Conservation (phyloP, 2,113 vertebrate genomes). For the Picathartes gymnocephalus region DNA sequence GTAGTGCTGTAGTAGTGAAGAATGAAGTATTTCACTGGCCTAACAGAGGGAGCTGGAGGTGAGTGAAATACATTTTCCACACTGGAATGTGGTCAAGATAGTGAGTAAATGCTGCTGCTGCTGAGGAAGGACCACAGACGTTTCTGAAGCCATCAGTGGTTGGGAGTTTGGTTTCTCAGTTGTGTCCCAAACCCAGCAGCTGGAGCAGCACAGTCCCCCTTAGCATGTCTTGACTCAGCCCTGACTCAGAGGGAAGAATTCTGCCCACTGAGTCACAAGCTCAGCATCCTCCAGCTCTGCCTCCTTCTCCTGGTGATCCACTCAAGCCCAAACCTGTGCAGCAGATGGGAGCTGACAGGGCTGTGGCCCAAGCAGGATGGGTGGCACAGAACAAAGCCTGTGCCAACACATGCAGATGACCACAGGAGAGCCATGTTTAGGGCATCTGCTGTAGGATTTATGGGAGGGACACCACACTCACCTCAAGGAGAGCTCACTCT, state of each 20-base stretch:
- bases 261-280: slow-evolving; percentile 11
- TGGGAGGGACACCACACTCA: background rate
- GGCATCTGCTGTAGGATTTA: background rate
- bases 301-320: background rate
- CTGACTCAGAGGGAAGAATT: slow-evolving; percentile 30
- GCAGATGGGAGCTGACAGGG: background rate
- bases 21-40: background rate
- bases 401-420: background rate
- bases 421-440: fast-evolving
- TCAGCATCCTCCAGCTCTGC: background rate
- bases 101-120: background rate
- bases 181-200: background rate
- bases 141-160: background rate
- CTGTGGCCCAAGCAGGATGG: background rate
- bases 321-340: background rate
- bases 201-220: background rate
- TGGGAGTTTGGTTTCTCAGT: background rate
- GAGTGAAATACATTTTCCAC: background rate
- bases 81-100: background rate
- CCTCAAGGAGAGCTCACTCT: background rate
- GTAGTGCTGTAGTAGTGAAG: background rate
- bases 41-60: background rate
- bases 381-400: background rate
- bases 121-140: background rate
- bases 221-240: background rate